A percentile compares a stretch with the other conserved stretches of the same genome.
Conservation (phyloP, 53 echinoderm and acorn worm genomes). For the Holothuria leucospilota region DNA sequence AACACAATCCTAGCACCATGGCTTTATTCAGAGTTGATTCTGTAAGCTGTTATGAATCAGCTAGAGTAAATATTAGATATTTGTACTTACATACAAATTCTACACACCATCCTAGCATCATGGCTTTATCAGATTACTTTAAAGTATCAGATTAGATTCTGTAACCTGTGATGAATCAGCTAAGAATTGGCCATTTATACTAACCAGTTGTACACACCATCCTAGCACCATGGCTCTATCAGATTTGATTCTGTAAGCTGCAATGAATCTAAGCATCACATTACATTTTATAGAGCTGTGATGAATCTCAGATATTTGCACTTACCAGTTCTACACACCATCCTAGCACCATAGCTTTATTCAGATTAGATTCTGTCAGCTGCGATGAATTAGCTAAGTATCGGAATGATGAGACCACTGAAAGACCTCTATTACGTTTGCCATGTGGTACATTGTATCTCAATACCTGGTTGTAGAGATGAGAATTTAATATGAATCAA, state of each 20-base stretch:
- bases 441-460: conserved; percentile 86
- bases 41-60: conserved; percentile 46
- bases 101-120: conserved; percentile 92
- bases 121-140: no score
- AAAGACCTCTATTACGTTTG: conserved; percentile 86
- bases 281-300: no score
- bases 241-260: no score
- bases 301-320: no score
- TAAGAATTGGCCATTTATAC: conserved; percentile 8
- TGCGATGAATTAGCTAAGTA: conserved; percentile 67
- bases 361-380: conserved; percentile 67
- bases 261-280: background rate
- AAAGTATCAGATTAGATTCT: no score
- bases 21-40: conserved; percentile 42
- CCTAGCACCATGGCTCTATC: no score
- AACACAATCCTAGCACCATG: conserved; percentile 91
- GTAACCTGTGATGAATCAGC: conserved; percentile 55
- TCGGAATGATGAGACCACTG: conserved; percentile 78
- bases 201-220: conserved; percentile 65
- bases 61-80: conserved; percentile 26
- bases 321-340: conserved; percentile 96
- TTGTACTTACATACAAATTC: conserved; percentile 75
- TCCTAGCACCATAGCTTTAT: conserved; percentile 84
- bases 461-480: conserved; percentile 65
- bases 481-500: background rate